A percentile compares a stretch with the other conserved stretches of the same genome.
phyloP scores from a whole-genome alignment of 1,140 invertebrate genomes.

The Zophobas morio region DNA sequence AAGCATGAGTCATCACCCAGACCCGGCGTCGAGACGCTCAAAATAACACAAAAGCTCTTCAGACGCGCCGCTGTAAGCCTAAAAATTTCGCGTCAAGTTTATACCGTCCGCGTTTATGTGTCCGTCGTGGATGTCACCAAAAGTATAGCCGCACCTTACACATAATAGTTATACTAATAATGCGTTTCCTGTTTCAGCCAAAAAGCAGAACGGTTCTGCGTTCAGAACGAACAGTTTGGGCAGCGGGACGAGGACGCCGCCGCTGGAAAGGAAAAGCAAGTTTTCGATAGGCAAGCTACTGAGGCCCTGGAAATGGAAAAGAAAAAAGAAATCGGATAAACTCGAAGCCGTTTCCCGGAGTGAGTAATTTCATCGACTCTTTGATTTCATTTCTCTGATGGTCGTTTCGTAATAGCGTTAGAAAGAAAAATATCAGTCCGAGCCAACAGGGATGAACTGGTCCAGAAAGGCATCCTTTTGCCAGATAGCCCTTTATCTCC shows the following conservation, averaged over 20 bases:
- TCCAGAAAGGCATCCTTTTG: constrained; percentile 95
- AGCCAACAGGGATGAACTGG: constrained; percentile 95
- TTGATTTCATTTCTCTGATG: constrained; percentile 59
- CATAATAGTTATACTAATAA: background rate
- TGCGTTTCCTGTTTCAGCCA: constrained; percentile 80
- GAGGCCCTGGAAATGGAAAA: constrained; percentile 99
- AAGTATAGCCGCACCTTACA: background rate
- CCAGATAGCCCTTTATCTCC: constrained; percentile 86
- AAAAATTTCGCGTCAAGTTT: constrained; percentile 2
- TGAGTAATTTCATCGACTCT: constrained; percentile 73
- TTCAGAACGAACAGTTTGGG: constrained; percentile 89
- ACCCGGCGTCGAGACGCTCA: background rate
- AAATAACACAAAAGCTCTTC: constrained; percentile 1
- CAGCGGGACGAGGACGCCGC: constrained; percentile 83
- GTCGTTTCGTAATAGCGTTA: constrained; percentile 79
- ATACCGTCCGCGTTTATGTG: background rate
- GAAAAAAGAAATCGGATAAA: constrained; percentile 98
- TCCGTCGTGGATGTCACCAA: background rate
- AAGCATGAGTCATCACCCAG: background rate
- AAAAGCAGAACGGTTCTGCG: constrained; percentile 93
- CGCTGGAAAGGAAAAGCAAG: constrained; percentile 91
- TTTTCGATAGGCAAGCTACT: constrained; percentile 95
- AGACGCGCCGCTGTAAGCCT: background rate
- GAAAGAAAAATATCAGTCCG: constrained; percentile 98
- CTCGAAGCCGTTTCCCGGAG: constrained; percentile 96